phyloP scores from a whole-genome alignment of 37 sponge, comb jelly and placozoan species.

The Axinella damicornis region DNA sequence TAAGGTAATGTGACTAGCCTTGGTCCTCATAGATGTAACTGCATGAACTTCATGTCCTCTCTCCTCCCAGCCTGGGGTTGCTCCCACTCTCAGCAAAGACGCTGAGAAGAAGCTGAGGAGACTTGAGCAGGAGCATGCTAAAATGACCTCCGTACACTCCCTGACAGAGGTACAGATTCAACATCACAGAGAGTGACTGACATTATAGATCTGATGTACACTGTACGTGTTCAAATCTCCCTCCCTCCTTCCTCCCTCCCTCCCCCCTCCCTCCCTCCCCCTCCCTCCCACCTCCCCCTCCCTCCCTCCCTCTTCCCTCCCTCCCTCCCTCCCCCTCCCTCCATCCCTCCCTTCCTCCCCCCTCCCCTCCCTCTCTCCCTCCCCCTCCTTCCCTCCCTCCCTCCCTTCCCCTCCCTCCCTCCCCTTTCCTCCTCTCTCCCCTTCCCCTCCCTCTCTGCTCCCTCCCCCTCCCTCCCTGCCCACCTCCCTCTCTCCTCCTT shows the following conservation, averaged over 20 bases:
- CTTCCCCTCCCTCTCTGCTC: not conserved
- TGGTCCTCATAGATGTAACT: too few relatives aligned
- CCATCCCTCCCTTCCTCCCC: not conserved
- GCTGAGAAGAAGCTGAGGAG: constrained; percentile 7
- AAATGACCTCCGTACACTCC: constrained; percentile 3
- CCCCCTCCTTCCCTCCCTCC: not conserved
- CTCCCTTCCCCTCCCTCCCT: not conserved
- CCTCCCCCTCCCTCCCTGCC: not conserved
- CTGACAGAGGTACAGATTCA: constrained; percentile 12
- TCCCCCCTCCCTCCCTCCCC: constrained; percentile 17
- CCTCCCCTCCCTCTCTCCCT: constrained; percentile 2
- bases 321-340: constrained; percentile 41
- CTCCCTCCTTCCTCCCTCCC: not conserved
- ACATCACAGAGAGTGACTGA: too few relatives aligned
- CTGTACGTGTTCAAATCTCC: too few relatives aligned
- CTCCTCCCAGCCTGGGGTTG: too few relatives aligned
- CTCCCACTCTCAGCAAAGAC: not conserved
- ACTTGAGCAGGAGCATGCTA: constrained; percentile 13
- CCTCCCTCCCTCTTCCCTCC: constrained; percentile 26
- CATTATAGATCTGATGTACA: too few relatives aligned
- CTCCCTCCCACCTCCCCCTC: constrained; percentile 36
- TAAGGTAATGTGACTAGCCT: too few relatives aligned
- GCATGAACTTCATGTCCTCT: too few relatives aligned
- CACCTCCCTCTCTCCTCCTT: not conserved
- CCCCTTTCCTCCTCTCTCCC: not conserved